Evolutionary conservation across 2,888 invertebrate genomes (phyloP).

Genomic region (Anoplius nigerrimus): DNA sequence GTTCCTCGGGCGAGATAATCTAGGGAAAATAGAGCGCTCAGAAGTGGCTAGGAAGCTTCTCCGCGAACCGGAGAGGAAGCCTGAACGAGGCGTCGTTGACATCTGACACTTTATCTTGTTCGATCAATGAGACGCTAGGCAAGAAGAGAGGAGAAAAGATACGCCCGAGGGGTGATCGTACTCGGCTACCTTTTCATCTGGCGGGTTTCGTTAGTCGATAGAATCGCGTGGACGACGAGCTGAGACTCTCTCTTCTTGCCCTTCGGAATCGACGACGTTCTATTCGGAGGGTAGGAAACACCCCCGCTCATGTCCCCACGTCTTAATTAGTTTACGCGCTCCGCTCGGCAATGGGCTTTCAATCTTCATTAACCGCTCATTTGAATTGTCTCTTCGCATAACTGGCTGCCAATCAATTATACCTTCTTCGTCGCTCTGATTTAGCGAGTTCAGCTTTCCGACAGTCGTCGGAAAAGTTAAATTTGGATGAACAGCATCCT

Average conservation of each 20-base stretch:
- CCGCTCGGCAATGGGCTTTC: conserved; percentile 14
- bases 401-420: no score
- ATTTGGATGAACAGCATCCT: no score
- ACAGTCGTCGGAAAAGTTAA: no score
- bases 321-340: conserved; percentile 29
- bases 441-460: no score
- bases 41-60: no score
- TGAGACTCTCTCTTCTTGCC: no score
- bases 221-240: no score
- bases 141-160: conserved; percentile 16
- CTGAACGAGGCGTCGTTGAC: neutral
- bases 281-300: no score
- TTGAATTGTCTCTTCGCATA: neutral
- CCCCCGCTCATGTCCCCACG: no score
- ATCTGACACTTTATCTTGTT: neutral
- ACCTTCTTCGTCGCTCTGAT: no score
- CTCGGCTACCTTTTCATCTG: neutral
- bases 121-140: neutral
- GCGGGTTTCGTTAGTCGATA: conserved; percentile 2
- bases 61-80: conserved; percentile 3
- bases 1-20: conserved; percentile 15
- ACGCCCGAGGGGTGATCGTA: conserved; percentile 5
- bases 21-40: neutral
- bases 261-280: no score
- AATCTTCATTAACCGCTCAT: conserved; percentile 24